phyloP scores from a whole-genome alignment of 2,888 invertebrate genomes.

The Pammene aurita region DNA sequence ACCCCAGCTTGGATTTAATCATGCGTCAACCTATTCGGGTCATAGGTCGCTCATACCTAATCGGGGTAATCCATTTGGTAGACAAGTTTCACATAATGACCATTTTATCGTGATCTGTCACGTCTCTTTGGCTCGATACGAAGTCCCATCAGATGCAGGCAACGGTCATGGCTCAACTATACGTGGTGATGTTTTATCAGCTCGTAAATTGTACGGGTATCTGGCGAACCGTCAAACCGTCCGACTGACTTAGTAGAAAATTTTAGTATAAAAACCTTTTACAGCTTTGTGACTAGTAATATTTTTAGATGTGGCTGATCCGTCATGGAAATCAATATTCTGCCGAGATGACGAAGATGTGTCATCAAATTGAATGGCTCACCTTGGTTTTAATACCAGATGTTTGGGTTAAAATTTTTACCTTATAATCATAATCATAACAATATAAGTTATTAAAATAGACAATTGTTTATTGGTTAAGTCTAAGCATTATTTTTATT shows the following conservation, averaged over 20 bases:
- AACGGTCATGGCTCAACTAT: conserved; percentile 56
- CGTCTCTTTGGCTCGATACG: conserved; percentile 46
- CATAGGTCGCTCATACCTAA: conserved; percentile 75
- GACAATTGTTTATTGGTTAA: too few relatives aligned
- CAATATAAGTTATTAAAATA: too few relatives aligned
- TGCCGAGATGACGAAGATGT: conserved; percentile 10
- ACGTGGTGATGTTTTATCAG: conserved; percentile 73
- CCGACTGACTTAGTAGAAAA: conserved; percentile 64
- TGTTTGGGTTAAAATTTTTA: too few relatives aligned
- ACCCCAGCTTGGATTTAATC: conserved; percentile 63
- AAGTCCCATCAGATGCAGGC: conserved; percentile 44
- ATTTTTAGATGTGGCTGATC: conserved; percentile 44
- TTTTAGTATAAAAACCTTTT: conserved; percentile 59
- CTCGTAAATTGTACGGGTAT: conserved; percentile 77
- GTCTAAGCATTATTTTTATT: too few relatives aligned
- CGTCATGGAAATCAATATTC: conserved; percentile 16
- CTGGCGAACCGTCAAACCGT: conserved; percentile 71
- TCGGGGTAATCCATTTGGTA: conserved; percentile 77
- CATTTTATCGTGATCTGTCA: conserved; percentile 57
- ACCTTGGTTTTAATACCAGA: too few relatives aligned
- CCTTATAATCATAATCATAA: too few relatives aligned
- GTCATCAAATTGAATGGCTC: background rate
- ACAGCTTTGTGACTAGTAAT: conserved; percentile 34
- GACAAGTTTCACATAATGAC: conserved; percentile 71
- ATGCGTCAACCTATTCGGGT: conserved; percentile 71